These are phyloP conservation scores for Myiotriccus ornatus DNA, from an alignment of 2,797 vertebrate species.

Conservation along the genomic window DNA sequence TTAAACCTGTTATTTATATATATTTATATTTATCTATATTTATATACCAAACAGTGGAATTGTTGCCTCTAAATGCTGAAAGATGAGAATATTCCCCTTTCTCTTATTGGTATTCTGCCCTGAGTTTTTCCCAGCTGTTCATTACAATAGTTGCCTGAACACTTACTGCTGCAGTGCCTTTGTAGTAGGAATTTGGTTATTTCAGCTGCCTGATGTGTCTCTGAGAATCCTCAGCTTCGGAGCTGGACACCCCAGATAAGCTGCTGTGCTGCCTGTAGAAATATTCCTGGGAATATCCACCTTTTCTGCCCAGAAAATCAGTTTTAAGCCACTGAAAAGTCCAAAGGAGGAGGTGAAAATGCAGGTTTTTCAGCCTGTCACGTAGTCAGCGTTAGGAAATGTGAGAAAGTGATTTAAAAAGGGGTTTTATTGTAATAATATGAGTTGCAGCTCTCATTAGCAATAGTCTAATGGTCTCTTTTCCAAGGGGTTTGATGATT, in stretches of 20 bases:
- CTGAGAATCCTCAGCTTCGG: not conserved
- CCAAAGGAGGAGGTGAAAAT: not conserved
- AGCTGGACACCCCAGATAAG: not conserved
- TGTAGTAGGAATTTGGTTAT: not conserved
- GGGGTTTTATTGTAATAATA: not conserved
- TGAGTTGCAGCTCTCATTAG: not conserved
- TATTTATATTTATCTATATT: not conserved
- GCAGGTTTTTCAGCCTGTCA: not conserved
- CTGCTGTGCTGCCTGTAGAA: not conserved
- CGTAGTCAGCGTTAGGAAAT: not conserved
- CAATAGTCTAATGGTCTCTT: not conserved
- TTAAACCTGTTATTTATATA: not conserved
- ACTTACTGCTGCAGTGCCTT: not conserved
- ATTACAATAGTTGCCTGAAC: not conserved
- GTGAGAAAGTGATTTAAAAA: not conserved
- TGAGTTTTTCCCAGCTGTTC: not conserved
- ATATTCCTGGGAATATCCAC: not conserved
- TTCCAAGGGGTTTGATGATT: not conserved
- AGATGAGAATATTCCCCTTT: not conserved
- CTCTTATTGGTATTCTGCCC: not conserved
- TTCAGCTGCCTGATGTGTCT: not conserved
- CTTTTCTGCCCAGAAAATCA: not conserved
- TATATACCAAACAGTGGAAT: not conserved
- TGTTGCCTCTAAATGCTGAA: not conserved
- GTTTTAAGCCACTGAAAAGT: not conserved